phyloP scores from a whole-genome alignment of 2,113 vertebrate species.

The Larimichthys crocea region DNA sequence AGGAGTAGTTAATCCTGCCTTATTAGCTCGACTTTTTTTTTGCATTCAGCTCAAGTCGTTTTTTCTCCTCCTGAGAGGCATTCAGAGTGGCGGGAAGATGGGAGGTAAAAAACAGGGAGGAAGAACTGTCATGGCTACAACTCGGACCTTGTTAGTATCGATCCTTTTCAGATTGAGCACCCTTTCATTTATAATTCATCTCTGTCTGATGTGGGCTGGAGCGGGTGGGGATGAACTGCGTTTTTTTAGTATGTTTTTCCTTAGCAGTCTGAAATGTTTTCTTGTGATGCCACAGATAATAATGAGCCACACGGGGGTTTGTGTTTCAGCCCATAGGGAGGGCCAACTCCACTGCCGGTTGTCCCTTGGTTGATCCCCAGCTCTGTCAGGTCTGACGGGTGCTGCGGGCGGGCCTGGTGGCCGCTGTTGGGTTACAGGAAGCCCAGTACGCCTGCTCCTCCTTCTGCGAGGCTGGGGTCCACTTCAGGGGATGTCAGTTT shows the following conservation, averaged over 20 bases:
- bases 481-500: conserved; percentile 60
- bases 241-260: conserved; percentile 63
- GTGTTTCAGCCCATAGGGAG: conserved; percentile 16
- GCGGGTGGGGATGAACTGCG: conserved; percentile 32
- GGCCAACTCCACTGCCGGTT: not conserved
- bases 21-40: conserved; percentile 33
- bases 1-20: conserved; percentile 41
- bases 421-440: conserved; percentile 11
- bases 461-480: conserved; percentile 28
- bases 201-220: conserved; percentile 54
- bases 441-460: not conserved
- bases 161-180: conserved; percentile 76
- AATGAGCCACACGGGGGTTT: conserved; percentile 54
- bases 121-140: conserved; percentile 63
- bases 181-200: conserved; percentile 83
- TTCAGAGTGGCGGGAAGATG: conserved; percentile 11
- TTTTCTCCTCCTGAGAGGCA: conserved; percentile 12
- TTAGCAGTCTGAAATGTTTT: conserved; percentile 56
- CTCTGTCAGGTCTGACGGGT: conserved; percentile 46
- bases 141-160: conserved; percentile 83
- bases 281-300: conserved; percentile 21
- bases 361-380: conserved; percentile 2
- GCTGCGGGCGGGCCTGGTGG: conserved; percentile 18
- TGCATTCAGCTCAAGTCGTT: conserved; percentile 5
- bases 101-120: conserved; percentile 38